These are phyloP conservation scores for Clinocottus analis DNA, from an alignment of 2,113 vertebrate species.

Conservation along the genomic window DNA sequence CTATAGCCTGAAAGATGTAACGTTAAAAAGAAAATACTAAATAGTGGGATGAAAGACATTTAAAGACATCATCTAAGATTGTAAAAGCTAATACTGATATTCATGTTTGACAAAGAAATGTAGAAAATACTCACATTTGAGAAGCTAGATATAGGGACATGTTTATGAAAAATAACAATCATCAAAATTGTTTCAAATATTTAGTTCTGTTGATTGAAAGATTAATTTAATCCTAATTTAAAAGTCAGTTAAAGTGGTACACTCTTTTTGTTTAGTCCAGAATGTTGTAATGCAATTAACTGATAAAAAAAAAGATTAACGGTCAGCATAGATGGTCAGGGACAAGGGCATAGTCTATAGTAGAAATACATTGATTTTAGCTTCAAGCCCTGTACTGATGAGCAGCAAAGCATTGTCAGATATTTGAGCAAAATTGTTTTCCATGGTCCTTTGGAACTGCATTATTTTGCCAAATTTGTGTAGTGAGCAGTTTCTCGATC, in stretches of 20 bases:
- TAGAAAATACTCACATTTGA: neutral
- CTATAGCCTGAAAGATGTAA: neutral
- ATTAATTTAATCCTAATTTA: neutral
- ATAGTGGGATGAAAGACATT: neutral
- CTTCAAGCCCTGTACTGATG: neutral
- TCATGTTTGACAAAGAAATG: neutral
- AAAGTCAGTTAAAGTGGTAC: neutral
- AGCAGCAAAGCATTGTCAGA: neutral
- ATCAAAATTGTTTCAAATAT: neutral
- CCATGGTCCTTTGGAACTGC: neutral
- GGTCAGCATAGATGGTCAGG: neutral
- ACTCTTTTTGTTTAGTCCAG: neutral
- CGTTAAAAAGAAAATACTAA: neutral
- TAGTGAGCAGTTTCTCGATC: slow-evolving; percentile 20
- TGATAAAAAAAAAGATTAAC: neutral
- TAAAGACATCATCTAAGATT: too few species aligned
- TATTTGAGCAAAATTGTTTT: neutral
- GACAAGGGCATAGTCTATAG: neutral
- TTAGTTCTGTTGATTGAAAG: neutral
- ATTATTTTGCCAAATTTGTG: slow-evolving; percentile 2
- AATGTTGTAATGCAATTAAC: neutral
- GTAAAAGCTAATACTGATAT: neutral
- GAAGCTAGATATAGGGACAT: neutral
- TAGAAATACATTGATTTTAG: neutral
- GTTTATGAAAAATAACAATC: neutral